Percentiles rank a stretch among this genome's conserved stretches.
Conservation (phyloP, 2,888 invertebrate species). For the Tinea pellionella region DNA sequence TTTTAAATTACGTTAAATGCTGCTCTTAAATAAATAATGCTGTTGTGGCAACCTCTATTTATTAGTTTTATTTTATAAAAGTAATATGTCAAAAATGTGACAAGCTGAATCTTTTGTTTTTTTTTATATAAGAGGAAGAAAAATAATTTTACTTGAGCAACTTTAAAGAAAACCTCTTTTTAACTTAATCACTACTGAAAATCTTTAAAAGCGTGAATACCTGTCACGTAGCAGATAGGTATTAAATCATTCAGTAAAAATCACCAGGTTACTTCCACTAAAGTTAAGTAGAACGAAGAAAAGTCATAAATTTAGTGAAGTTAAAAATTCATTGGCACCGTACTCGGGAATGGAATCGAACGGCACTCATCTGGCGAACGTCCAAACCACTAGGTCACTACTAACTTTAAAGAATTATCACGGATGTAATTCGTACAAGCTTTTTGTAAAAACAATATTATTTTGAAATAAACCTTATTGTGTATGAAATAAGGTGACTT, state of each 20-base stretch:
- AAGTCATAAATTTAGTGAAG: not conserved
- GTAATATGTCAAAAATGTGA: no score
- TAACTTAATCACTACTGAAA: not conserved
- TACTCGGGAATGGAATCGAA: not conserved
- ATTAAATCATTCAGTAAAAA: not conserved
- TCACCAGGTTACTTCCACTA: not conserved
- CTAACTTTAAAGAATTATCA: not conserved
- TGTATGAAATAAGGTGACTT: no score
- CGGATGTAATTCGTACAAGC: not conserved
- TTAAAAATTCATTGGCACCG: slow-evolving; percentile 5
- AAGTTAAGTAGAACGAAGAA: not conserved
- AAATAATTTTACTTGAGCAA: no score
- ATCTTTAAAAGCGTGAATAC: not conserved
- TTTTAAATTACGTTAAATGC: no score
- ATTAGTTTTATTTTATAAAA: no score
- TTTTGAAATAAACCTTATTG: no score
- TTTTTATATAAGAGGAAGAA: no score
- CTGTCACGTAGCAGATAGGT: not conserved
- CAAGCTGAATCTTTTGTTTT: no score
- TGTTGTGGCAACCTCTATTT: no score
- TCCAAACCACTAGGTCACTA: slow-evolving; percentile 5
- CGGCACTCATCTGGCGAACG: not conserved
- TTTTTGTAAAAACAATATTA: no score
- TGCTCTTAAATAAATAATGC: no score
- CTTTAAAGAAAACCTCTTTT: not conserved